Conservation (phyloP, 2,113 vertebrate genomes). For the Macroglossus sobrinus region DNA sequence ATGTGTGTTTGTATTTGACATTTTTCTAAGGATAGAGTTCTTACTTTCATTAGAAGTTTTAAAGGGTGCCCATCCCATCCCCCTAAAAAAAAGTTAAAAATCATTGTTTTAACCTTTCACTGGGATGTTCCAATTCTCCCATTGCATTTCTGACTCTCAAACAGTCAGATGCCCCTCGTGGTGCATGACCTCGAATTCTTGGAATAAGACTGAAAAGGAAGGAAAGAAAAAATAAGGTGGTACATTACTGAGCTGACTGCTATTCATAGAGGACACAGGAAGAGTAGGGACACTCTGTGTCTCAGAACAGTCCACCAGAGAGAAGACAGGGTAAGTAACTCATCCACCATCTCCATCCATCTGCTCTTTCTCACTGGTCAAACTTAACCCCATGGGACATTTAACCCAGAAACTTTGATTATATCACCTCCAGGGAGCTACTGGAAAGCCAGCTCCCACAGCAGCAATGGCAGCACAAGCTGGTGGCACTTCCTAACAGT, state of each 20-base stretch:
- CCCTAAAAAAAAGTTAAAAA: not conserved
- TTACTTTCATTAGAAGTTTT: not conserved
- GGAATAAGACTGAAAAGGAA: not conserved
- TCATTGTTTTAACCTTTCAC: too few relatives aligned
- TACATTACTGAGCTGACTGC: not conserved
- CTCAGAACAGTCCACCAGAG: not conserved
- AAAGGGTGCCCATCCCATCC: not conserved
- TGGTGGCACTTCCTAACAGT: not conserved
- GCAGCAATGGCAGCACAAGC: not conserved
- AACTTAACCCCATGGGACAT: not conserved
- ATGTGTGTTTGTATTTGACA: not conserved
- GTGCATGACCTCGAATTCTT: not conserved
- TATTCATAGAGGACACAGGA: not conserved
- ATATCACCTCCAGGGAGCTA: not conserved
- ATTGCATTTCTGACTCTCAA: not conserved
- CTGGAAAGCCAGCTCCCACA: not conserved
- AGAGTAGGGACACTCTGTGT: not conserved
- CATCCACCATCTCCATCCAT: not conserved
- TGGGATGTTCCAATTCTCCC: not conserved
- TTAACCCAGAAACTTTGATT: not conserved
- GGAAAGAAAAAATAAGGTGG: not conserved
- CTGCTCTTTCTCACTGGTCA: not conserved
- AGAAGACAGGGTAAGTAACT: not conserved
- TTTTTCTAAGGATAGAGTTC: not conserved
- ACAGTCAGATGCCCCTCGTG: not conserved